Evolutionary conservation across 2,797 vertebrate genomes (phyloP).

Genomic region (Cirrhinus mrigala): DNA sequence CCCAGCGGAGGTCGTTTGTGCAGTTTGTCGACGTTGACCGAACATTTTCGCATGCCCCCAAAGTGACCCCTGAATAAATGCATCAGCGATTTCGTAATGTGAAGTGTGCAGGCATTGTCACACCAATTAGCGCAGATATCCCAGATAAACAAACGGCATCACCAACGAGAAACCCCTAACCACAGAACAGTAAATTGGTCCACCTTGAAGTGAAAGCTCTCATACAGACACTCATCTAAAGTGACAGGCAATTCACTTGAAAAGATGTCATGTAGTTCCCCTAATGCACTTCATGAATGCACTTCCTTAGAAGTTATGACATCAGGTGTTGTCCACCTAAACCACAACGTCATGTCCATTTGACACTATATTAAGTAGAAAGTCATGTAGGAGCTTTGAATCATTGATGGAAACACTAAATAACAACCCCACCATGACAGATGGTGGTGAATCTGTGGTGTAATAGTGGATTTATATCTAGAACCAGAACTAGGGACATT

Average conservation of each 20-base stretch:
- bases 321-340: conserved; percentile 39
- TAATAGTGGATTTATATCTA: conserved; percentile 6
- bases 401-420: conserved; percentile 48
- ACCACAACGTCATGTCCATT: conserved; percentile 38
- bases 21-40: conserved; percentile 50
- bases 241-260: conserved; percentile 53
- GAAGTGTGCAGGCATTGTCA: conserved; percentile 32
- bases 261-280: conserved; percentile 46
- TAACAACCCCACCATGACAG: conserved; percentile 22
- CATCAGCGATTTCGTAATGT: conserved; percentile 45
- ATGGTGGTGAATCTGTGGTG: conserved; percentile 24
- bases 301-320: conserved; percentile 34
- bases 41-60: conserved; percentile 44
- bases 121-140: conserved; percentile 45
- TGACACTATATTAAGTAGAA: conserved; percentile 49
- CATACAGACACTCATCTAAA: conserved; percentile 42
- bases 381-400: conserved; percentile 53
- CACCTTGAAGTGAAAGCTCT: background rate
- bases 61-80: conserved; percentile 53
- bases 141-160: conserved; percentile 9
- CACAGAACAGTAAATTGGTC: background rate
- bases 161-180: conserved; percentile 4
- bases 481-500: background rate
- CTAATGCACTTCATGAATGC: conserved; percentile 38
- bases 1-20: conserved; percentile 44